These are phyloP conservation scores for Gyrodactylus salaris DNA, from an alignment of 1,140 invertebrate genomes.

Conservation along the genomic window DNA sequence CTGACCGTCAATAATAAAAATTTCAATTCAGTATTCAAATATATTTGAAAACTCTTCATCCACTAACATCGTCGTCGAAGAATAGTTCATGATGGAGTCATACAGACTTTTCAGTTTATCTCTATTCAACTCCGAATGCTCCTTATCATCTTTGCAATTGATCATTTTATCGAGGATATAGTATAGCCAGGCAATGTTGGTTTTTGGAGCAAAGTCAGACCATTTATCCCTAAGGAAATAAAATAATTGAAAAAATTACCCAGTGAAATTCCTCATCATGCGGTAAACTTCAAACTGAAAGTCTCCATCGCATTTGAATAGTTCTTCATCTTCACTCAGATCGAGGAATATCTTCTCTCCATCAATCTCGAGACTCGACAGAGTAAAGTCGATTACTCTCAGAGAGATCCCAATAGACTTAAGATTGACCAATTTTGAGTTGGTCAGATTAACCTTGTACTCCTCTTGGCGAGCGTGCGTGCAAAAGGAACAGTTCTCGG, in stretches of 20 bases:
- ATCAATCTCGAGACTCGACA: not conserved
- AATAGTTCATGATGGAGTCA: too few relatives aligned
- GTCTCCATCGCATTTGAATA: not conserved
- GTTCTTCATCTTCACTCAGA: constrained; percentile 3
- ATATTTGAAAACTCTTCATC: too few relatives aligned
- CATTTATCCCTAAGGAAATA: not conserved
- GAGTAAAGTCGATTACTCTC: not conserved
- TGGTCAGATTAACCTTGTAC: not conserved
- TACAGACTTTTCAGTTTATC: too few relatives aligned
- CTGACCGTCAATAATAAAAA: too few relatives aligned
- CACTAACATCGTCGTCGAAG: too few relatives aligned
- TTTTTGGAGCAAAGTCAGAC: not conserved
- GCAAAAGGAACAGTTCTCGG: not conserved
- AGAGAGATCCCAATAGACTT: not conserved
- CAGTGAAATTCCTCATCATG: not conserved
- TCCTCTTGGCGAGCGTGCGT: not conserved
- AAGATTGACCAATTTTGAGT: not conserved
- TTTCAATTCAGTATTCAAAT: too few relatives aligned
- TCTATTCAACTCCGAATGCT: too few relatives aligned
- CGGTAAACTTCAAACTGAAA: constrained; percentile 3
- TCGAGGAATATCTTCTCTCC: not conserved
- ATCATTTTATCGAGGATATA: not conserved
- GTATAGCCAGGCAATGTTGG: not conserved
- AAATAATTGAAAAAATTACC: too few relatives aligned
- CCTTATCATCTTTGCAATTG: not conserved